These are phyloP conservation scores for Scomber colias DNA, from an alignment of 2,113 vertebrate genomes.

Conservation along the genomic window DNA sequence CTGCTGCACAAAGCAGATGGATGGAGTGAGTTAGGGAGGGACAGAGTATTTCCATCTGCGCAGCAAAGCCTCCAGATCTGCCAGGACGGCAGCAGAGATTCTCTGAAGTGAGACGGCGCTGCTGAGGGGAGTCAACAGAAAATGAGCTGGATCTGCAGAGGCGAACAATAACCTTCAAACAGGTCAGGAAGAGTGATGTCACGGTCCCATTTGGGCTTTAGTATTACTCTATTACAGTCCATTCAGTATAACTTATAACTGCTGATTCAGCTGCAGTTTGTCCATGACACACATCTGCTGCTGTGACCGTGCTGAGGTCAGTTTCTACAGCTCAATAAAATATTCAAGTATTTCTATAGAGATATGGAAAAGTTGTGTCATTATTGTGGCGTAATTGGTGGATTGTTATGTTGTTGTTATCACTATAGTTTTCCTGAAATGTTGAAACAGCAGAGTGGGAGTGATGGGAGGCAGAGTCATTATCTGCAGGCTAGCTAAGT, in stretches of 20 bases:
- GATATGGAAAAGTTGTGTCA: background rate
- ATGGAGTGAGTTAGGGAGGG: conserved; percentile 28
- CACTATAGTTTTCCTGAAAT: conserved; percentile 6
- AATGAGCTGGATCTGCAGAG: conserved; percentile 17
- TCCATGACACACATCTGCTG: conserved; percentile 3
- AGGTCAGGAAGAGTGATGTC: conserved; percentile 25
- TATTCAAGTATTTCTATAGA: conserved; percentile 2
- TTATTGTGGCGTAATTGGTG: conserved; percentile 27
- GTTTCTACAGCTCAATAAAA: conserved; percentile 28
- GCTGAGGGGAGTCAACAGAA: conserved; percentile 21
- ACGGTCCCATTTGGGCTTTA: conserved; percentile 8
- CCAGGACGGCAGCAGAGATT: conserved; percentile 48
- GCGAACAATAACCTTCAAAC: conserved; percentile 43
- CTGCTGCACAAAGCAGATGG: conserved; percentile 28
- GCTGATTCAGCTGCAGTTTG: conserved; percentile 28
- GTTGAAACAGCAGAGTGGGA: conserved; percentile 57
- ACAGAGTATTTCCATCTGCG: conserved; percentile 68
- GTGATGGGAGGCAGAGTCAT: conserved; percentile 50
- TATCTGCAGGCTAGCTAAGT: conserved; percentile 48
- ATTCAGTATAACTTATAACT: conserved; percentile 10
- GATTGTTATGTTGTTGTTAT: conserved; percentile 53
- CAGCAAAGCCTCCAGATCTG: conserved; percentile 41
- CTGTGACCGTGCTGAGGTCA: background rate
- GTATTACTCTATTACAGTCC: background rate
- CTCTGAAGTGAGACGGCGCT: conserved; percentile 7